These are phyloP conservation scores for Dasyornis broadbenti DNA, from an alignment of 2,113 vertebrate species.

Conservation along the genomic window DNA sequence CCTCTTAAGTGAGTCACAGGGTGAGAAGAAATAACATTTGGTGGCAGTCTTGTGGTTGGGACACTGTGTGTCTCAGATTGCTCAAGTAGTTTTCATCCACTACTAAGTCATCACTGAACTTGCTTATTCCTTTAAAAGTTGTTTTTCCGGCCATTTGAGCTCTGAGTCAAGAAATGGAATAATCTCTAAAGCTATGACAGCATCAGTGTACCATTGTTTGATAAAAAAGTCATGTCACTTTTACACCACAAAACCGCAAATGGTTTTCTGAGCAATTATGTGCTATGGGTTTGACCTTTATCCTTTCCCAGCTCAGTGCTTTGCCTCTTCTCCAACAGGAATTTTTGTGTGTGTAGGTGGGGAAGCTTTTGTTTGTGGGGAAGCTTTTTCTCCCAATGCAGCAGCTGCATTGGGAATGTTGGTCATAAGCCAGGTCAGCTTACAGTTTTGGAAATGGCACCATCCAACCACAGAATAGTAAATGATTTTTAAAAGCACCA, in stretches of 20 bases:
- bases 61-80: not conserved
- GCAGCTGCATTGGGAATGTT: not conserved
- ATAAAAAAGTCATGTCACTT: not conserved
- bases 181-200: not conserved
- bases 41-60: not conserved
- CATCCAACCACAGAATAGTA: not conserved
- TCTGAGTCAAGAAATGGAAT: not conserved
- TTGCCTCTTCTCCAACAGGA: not conserved
- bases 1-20: not conserved
- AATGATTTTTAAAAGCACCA: not conserved
- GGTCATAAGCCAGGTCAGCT: not conserved
- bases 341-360: not conserved
- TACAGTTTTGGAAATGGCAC: not conserved
- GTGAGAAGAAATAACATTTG: not conserved
- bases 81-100: not conserved
- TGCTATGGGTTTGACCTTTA: not conserved
- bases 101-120: not conserved
- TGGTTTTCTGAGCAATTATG: not conserved
- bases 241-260: conserved; percentile 12
- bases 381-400: not conserved
- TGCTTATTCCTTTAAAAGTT: not conserved
- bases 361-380: not conserved
- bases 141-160: not conserved
- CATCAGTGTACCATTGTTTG: not conserved
- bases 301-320: not conserved